Evolutionary conservation across 1,140 invertebrate genomes (phyloP).

Genomic region (Diuraphis noxia): DNA sequence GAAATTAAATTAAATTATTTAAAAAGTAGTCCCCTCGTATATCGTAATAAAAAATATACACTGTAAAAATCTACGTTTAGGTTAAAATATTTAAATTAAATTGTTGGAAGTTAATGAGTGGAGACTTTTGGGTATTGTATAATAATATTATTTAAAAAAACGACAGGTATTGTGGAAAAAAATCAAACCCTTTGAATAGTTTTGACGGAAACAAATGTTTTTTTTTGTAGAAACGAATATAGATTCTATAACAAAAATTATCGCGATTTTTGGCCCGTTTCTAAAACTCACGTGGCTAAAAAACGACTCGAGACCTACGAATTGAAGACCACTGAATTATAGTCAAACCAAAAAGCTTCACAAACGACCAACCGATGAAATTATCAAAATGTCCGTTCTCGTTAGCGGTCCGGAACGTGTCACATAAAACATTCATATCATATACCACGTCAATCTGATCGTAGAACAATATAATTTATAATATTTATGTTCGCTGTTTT

Average conservation of each 20-base stretch:
- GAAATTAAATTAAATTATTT: too few species aligned
- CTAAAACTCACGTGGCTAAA: neutral
- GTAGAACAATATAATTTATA: neutral
- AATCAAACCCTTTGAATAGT: too few species aligned
- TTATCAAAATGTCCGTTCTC: neutral
- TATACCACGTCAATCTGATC: neutral
- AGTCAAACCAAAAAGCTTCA: neutral
- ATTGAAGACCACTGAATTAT: neutral
- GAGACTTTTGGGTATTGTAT: neutral
- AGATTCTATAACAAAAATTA: neutral
- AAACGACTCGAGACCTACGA: neutral
- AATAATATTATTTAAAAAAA: neutral
- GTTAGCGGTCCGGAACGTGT: neutral
- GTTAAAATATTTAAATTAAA: neutral
- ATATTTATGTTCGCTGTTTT: neutral
- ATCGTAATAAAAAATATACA: too few species aligned
- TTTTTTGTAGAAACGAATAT: neutral
- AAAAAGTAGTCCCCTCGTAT: too few species aligned
- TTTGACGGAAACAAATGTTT: neutral
- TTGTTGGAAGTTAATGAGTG: neutral
- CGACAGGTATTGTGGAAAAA: neutral
- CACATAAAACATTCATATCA: neutral
- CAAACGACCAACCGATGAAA: neutral
- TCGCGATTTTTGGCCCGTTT: neutral
- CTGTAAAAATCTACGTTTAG: too few species aligned